These are phyloP conservation scores for Iguana delicatissima DNA, from an alignment of 2,797 vertebrate species.

Conservation along the genomic window DNA sequence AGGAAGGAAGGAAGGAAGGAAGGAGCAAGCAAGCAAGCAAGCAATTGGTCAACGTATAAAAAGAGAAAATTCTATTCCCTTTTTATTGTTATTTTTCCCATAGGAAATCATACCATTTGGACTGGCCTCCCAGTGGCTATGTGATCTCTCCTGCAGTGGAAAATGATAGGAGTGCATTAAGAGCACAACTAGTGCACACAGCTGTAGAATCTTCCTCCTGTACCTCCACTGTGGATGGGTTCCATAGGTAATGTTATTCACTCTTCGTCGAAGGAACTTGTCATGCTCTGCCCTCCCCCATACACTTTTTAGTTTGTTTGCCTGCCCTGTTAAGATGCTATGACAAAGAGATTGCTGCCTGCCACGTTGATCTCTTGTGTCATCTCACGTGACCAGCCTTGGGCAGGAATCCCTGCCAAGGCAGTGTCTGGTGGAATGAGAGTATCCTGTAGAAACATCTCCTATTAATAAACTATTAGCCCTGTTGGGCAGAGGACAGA, in stretches of 20 bases:
- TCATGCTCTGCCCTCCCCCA: neutral
- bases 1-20: too few relatives aligned
- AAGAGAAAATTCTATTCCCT: neutral
- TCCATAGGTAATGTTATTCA: neutral
- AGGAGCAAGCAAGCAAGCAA: too few relatives aligned
- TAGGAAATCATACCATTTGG: neutral
- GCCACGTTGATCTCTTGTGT: neutral
- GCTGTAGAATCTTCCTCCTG: too few relatives aligned
- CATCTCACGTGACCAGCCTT: slow-evolving; percentile 5
- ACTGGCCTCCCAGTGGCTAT: neutral
- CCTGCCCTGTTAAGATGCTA: neutral
- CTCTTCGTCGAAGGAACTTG: neutral
- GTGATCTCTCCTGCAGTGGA: neutral
- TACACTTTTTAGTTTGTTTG: neutral
- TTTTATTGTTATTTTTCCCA: neutral
- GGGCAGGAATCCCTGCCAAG: slow-evolving; percentile 5
- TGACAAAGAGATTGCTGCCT: neutral
- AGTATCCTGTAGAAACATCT: neutral
- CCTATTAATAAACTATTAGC: neutral
- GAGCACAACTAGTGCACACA: too few relatives aligned
- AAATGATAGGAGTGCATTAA: too few relatives aligned
- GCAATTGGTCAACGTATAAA: too few relatives aligned
- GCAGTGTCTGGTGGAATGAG: slow-evolving; percentile 10
- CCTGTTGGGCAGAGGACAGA: neutral
- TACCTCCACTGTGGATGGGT: too few relatives aligned